Base-by-base conservation (phyloP, 2,888 invertebrate species). In the Mythimna pallens region DNA sequence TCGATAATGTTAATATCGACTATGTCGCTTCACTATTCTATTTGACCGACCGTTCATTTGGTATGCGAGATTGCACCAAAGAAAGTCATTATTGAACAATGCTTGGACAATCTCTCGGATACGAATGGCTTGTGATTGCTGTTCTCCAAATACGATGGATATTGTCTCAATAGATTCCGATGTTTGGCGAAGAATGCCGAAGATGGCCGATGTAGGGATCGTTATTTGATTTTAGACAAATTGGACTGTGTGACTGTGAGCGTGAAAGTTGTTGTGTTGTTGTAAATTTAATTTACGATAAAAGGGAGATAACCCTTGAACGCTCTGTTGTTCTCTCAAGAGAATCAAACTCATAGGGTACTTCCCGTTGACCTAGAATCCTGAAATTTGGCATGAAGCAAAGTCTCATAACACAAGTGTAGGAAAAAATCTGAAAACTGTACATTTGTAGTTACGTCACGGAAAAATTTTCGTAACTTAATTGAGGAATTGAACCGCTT, bases 31-130 rank as follows among this genome's bases (percentile, higher is more conserved):
- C 84, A 50, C 82, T 82, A 75, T 0, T 40, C 20, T 10, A 43
- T 59, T 59, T 73, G 75, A 57, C 70, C 66, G 73, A 30, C 68
- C 70, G 63, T 55, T 83, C 77, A 70, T 75, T 83, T 70, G 84
- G 82, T 84, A 84, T 86, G 74, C 82, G 86, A 78, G 73, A 82
- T 86, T 84, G 78, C 84, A 76, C 66, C 58, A 52, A 40, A 70
- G 70, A 84, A 84, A 82, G 77, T 86, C 77, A 80, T 84, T 80
- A 80, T 74, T 76, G 73, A 74, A 76, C 76, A 83, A 78, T 73
- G 77, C 79, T 78, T 70, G 78, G 82, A 73, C 86, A 70, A 81
- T 73, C 72, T 77, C 78, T 70, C 80, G 69, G 81, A 86, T 86
- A 63, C 69, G 78, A 43, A 59, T 47, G 63, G 54, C 73, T 77